Conservation (phyloP, 1,140 invertebrate genomes). For the Drosophila sturtevanti region DNA sequence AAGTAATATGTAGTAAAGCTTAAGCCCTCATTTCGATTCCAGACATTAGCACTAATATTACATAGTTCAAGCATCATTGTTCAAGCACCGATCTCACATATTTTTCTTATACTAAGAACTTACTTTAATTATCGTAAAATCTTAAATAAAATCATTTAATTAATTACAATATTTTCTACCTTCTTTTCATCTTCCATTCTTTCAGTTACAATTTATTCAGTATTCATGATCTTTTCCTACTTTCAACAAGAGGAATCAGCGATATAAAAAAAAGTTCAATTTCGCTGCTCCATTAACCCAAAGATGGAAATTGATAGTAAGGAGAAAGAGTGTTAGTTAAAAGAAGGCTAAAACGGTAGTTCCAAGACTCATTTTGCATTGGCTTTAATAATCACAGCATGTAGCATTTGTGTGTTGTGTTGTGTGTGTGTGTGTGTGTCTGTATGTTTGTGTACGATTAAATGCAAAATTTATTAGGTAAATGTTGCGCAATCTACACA, state of each 20-base stretch:
- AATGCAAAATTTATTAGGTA: slow-evolving; percentile 69
- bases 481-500: slow-evolving; percentile 60
- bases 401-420: slow-evolving; percentile 62
- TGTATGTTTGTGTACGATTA: slow-evolving; percentile 51
- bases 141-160: too few relatives aligned
- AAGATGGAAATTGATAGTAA: slow-evolving; percentile 5
- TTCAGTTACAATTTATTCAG: neutral
- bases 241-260: slow-evolving; percentile 3
- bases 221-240: slow-evolving; percentile 9
- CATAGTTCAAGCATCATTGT: too few relatives aligned
- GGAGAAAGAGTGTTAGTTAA: slow-evolving; percentile 1
- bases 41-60: too few relatives aligned
- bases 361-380: neutral
- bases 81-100: too few relatives aligned
- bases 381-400: slow-evolving; percentile 56
- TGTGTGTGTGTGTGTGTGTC: neutral
- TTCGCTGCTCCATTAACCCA: slow-evolving; percentile 3
- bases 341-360: slow-evolving; percentile 44
- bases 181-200: neutral
- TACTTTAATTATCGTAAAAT: too few relatives aligned
- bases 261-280: neutral
- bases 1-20: too few relatives aligned
- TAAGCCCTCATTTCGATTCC: too few relatives aligned
- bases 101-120: too few relatives aligned
- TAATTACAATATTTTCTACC: slow-evolving; percentile 1